Conservation (phyloP, 2,113 vertebrate genomes). For the Fregata magnificens region DNA sequence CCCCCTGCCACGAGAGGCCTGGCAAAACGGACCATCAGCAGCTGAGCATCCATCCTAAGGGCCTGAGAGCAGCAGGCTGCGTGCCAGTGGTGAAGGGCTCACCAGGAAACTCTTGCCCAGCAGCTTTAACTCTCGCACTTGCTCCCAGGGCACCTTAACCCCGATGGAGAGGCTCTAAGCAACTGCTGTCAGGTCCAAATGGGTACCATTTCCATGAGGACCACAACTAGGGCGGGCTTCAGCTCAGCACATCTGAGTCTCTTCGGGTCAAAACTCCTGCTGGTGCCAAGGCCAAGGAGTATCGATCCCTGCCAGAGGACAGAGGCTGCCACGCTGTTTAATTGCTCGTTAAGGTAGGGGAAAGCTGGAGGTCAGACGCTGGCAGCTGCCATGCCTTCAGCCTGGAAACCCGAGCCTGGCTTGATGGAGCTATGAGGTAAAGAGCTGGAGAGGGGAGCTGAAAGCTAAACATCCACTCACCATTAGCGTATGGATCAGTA, state of each 20-base stretch:
- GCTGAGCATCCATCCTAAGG: neutral
- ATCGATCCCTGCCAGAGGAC: neutral
- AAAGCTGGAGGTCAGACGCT: neutral
- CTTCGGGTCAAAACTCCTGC: rapidly evolving
- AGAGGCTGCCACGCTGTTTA: neutral
- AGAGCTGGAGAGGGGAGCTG: neutral
- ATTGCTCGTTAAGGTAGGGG: neutral
- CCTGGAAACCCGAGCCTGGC: constrained; percentile 16
- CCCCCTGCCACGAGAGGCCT: neutral
- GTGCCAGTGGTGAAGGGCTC: rapidly evolving
- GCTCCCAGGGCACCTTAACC: neutral
- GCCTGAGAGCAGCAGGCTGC: neutral
- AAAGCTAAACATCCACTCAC: neutral
- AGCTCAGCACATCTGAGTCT: neutral
- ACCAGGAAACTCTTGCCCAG: neutral
- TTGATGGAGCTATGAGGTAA: constrained; percentile 1
- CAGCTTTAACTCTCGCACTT: neutral
- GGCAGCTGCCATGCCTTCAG: neutral
- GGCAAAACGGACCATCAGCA: neutral
- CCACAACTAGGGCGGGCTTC: neutral
- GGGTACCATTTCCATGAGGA: neutral
- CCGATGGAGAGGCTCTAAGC: neutral
- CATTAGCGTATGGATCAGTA: neutral
- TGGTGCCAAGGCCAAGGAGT: neutral
- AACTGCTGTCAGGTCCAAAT: neutral